A percentile compares a stretch with the other conserved stretches of the same genome.
These are phyloP conservation scores for Ptilodon capucinus DNA, from an alignment of 2,888 invertebrate species.

Conservation along the genomic window DNA sequence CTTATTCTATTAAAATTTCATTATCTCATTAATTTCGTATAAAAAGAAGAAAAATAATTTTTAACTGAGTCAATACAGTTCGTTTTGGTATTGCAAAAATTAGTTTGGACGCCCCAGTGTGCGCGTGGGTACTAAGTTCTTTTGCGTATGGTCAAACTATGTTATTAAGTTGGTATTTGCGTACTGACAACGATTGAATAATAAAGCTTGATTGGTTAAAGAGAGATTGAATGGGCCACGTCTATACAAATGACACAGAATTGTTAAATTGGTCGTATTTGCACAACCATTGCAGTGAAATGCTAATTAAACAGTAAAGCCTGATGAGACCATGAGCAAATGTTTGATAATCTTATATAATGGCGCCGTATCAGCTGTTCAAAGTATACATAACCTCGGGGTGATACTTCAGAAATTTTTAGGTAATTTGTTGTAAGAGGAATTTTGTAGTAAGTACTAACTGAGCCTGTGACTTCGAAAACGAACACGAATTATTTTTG, in stretches of 20 bases:
- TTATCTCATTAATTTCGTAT: too few relatives aligned
- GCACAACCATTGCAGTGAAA: conserved; percentile 4
- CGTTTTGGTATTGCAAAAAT: too few relatives aligned
- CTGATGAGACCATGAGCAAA: conserved; percentile 14
- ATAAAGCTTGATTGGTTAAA: conserved; percentile 33
- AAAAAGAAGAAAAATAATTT: too few relatives aligned
- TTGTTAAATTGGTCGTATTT: not conserved
- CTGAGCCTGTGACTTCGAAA: too few relatives aligned
- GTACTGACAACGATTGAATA: conserved; percentile 34
- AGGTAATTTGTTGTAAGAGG: not conserved
- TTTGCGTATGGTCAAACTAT: conserved; percentile 40
- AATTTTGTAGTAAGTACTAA: too few relatives aligned
- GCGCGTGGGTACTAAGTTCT: too few relatives aligned
- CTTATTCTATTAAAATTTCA: too few relatives aligned
- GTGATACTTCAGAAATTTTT: not conserved
- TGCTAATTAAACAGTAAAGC: conserved; percentile 9
- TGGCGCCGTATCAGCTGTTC: conserved; percentile 7
- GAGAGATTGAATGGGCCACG: conserved; percentile 12
- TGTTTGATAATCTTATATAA: conserved; percentile 17
- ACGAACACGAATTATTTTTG: too few relatives aligned
- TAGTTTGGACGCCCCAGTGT: too few relatives aligned
- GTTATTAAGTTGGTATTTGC: conserved; percentile 43
- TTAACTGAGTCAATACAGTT: too few relatives aligned
- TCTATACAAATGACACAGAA: not conserved
- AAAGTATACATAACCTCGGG: conserved; percentile 13